Base-by-base conservation (phyloP, 2,113 vertebrate species). In the Scomber colias region DNA sequence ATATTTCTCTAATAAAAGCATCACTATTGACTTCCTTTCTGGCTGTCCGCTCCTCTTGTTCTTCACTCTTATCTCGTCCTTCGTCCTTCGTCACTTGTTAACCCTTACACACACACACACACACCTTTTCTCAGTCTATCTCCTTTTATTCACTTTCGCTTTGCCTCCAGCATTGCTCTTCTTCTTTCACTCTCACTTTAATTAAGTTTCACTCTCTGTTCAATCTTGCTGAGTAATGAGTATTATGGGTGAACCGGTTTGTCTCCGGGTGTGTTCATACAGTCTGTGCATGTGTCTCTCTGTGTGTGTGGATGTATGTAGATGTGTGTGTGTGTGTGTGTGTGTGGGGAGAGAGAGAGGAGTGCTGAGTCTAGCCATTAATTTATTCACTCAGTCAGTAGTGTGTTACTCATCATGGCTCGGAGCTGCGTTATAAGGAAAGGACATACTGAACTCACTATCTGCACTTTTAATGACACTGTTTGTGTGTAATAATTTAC, bases 341-440 rank as follows among this genome's bases (percentile, higher is more conserved):
- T 53, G 49, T 45, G 49, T 49, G 66, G 21, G 21, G 21, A 21
- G 21, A 21, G 21, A 70, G 30, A 27, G 24, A 2, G 24, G 24
- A 27, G 61, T 54, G 70, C 0, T 56, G 66, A 69, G 86, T 87
- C 75, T 77, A 44, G 67, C n/a, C 79, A 14, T 48, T 84, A 19
- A 71, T 82, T 63, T 17, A 76, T 70, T 56, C 76, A 19, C 65
- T 63, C 48, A 75, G 71, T 71, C 74, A 48, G 77, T 72, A 71
- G 71, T 27, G 86, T 76, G 79, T 86, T 91, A 87, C 82, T 89
- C 82, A 88, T 87, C 80, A 82, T 55, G 65, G n/a, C 68, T 67
- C 66, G 59, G 49, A 74, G 67, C 78, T 75, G 79, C 6, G n/a
- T 71, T 68, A 67, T 72, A 75, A 82, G 30, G 60, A 61, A 60